A percentile compares a stretch with the other conserved stretches of the same genome.
phyloP scores from a whole-genome alignment of 2,888 invertebrate genomes.

The Pediacus dermestoides region DNA sequence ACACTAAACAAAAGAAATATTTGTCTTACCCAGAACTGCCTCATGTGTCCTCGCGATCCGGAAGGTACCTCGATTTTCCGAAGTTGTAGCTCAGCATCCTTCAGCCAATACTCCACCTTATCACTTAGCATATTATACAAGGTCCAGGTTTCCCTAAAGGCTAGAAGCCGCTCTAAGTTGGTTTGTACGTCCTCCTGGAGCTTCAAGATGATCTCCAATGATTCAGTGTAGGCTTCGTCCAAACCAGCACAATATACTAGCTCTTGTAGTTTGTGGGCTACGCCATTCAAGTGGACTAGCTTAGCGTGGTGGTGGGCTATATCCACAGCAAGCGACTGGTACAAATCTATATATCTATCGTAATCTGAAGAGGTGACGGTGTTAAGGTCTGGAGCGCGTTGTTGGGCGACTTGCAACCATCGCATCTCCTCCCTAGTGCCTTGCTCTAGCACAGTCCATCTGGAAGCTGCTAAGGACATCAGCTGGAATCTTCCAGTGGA shows the following conservation, averaged over 20 bases:
- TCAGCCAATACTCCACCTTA: conserved; percentile 74
- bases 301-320: conserved; percentile 77
- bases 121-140: conserved; percentile 70
- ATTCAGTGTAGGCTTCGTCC: conserved; percentile 69
- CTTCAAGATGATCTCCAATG: conserved; percentile 67
- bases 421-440: conserved; percentile 78
- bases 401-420: conserved; percentile 81
- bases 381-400: conserved; percentile 76
- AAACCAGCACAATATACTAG: conserved; percentile 71
- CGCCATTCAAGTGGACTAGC: conserved; percentile 67
- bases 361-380: conserved; percentile 80
- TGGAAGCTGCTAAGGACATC: conserved; percentile 79
- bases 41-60: conserved; percentile 66
- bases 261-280: conserved; percentile 70
- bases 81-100: conserved; percentile 68
- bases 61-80: conserved; percentile 61
- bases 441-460: conserved; percentile 77
- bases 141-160: conserved; percentile 76
- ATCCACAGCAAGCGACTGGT: conserved; percentile 75
- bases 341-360: conserved; percentile 78
- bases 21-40: conserved; percentile 71
- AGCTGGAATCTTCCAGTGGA: conserved; percentile 78
- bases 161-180: conserved; percentile 65
- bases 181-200: conserved; percentile 74
- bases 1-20: conserved; percentile 1